Percentiles rank a stretch among this genome's conserved stretches.
Evolutionary conservation across 2,113 vertebrate species (phyloP).

Genomic region (Gobiocypris rarus): DNA sequence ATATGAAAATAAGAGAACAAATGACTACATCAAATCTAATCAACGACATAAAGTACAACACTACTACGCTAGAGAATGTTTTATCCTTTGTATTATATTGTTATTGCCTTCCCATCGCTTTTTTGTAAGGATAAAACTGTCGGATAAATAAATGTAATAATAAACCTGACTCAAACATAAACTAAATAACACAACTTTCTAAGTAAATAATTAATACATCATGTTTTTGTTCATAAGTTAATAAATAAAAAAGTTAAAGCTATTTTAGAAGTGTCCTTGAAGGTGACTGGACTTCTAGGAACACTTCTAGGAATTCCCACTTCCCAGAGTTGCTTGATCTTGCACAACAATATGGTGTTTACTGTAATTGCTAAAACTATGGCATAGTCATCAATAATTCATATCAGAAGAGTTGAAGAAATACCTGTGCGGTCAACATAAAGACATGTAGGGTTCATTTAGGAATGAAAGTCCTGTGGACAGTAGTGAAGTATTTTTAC

Average conservation of each 20-base stretch:
- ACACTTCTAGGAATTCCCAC: not conserved
- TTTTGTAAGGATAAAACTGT: not conserved
- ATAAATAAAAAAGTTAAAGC: not conserved
- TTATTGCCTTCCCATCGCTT: not conserved
- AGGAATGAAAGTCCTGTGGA: not conserved
- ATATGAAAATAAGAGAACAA: slow-evolving; percentile 9
- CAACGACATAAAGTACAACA: not conserved
- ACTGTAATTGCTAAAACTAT: not conserved
- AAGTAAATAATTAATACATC: not conserved
- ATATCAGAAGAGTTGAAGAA: not conserved
- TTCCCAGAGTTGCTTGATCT: not conserved
- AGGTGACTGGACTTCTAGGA: slow-evolving; percentile 4
- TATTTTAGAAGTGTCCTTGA: not conserved
- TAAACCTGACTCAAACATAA: not conserved
- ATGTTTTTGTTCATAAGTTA: not conserved
- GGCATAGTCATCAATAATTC: not conserved
- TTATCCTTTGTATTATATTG: not conserved
- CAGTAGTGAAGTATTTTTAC: too few relatives aligned
- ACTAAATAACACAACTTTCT: not conserved
- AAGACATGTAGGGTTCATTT: not conserved
- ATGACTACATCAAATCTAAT: not conserved
- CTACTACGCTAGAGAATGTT: not conserved
- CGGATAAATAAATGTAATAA: not conserved
- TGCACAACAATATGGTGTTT: not conserved
- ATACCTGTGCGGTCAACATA: not conserved